Evolutionary conservation across 53 echinoderm and acorn worm genomes (phyloP).

Genomic region (Patiria pectinifera): DNA sequence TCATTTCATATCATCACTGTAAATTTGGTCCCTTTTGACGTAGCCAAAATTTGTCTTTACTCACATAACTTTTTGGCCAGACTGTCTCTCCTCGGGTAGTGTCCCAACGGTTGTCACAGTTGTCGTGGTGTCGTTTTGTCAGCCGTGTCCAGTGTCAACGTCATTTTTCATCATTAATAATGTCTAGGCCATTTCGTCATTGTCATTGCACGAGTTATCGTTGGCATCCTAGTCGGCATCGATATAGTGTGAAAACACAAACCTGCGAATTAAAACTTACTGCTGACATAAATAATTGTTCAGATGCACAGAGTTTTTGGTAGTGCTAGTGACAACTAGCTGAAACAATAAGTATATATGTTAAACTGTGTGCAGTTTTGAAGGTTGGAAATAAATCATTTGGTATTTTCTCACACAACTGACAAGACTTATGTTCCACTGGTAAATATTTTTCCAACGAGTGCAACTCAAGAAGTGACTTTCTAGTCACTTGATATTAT

Average conservation of each 20-base stretch:
- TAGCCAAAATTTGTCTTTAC: background rate
- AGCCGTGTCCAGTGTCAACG: background rate
- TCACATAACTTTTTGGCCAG: background rate
- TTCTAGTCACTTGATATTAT: conserved; percentile 64
- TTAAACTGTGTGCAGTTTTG: background rate
- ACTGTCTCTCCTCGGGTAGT: too few species aligned
- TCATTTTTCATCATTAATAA: too few species aligned
- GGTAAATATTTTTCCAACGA: conserved; percentile 49
- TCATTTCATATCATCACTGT: background rate
- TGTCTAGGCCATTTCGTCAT: too few species aligned
- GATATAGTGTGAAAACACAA: too few species aligned
- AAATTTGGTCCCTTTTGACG: background rate
- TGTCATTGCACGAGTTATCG: too few species aligned
- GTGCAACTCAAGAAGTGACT: conserved; percentile 60
- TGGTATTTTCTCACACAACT: background rate
- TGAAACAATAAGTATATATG: too few species aligned
- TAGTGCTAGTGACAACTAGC: too few species aligned
- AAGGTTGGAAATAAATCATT: background rate
- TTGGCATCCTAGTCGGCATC: too few species aligned
- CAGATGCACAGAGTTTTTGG: too few species aligned
- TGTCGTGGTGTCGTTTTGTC: background rate
- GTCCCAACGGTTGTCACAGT: background rate
- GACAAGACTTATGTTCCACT: conserved; percentile 28
- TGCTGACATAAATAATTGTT: too few species aligned
- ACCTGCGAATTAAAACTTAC: too few species aligned